phyloP scores from a whole-genome alignment of 37 sponge, comb jelly and placozoan genomes.

The Tethya wilhelma region DNA sequence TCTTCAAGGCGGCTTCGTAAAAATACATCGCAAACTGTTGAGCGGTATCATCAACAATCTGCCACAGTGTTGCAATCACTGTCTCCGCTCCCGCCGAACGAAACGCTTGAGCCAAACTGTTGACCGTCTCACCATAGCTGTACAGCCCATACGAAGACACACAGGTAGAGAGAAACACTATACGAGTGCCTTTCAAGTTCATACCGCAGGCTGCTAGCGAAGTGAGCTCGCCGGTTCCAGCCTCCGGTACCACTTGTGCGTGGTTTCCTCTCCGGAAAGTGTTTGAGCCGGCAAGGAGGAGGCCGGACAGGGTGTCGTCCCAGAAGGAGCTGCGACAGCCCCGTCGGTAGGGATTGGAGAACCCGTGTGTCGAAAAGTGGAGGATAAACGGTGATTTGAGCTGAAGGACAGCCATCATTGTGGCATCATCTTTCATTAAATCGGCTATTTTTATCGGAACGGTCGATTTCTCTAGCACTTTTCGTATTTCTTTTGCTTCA shows the following conservation, averaged over 20 bases:
- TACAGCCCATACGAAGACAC: conserved; percentile 34
- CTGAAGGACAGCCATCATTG: conserved; percentile 4
- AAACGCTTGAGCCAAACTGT: conserved; percentile 42
- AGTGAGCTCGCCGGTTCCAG: conserved; percentile 48
- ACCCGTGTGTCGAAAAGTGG: conserved; percentile 52
- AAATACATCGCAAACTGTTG: conserved; percentile 23
- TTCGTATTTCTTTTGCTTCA: conserved; percentile 15
- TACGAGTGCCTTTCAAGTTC: conserved; percentile 14
- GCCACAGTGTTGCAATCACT: conserved; percentile 54
- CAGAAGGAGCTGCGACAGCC: conserved; percentile 28
- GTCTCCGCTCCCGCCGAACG: conserved; percentile 49
- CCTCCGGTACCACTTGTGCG: background rate
- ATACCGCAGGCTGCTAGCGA: conserved; percentile 52
- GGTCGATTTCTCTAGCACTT: background rate
- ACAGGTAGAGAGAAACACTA: conserved; percentile 54
- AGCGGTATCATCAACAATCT: conserved; percentile 27
- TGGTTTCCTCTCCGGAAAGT: conserved; percentile 29
- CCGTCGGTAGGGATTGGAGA: conserved; percentile 18
- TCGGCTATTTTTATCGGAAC: background rate
- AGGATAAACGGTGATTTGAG: conserved; percentile 49
- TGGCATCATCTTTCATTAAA: conserved; percentile 21
- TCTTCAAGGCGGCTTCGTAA: conserved; percentile 3
- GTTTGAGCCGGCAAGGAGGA: conserved; percentile 38
- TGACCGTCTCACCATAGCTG: conserved; percentile 18
- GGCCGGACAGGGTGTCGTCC: conserved; percentile 30